These are phyloP conservation scores for Rhinichthys osculus DNA, from an alignment of 2,797 vertebrate genomes.

Conservation along the genomic window DNA sequence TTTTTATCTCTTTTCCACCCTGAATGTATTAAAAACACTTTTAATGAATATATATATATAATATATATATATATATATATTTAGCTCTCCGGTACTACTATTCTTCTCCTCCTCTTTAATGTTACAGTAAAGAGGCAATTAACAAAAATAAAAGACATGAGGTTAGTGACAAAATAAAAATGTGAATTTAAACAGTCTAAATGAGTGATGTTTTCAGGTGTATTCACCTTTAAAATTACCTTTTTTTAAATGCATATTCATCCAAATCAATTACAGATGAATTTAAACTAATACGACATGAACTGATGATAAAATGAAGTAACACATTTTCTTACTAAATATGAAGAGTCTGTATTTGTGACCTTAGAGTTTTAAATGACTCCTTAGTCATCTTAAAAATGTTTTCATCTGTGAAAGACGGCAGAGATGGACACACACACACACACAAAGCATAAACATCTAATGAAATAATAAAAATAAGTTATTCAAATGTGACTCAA, in stretches of 20 bases:
- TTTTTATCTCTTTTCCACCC: background rate
- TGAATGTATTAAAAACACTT: background rate
- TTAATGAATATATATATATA: no score
- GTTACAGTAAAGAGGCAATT: background rate
- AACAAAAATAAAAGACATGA: background rate
- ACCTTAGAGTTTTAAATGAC: background rate
- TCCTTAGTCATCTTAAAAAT: background rate
- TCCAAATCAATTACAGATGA: background rate
- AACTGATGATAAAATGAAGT: background rate
- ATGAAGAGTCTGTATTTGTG: background rate
- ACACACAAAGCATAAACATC: background rate
- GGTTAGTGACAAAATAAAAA: background rate
- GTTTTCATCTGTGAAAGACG: constrained; percentile 6
- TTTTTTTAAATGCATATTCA: background rate
- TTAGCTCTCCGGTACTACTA: background rate
- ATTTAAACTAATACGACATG: background rate
- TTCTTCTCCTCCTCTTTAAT: background rate
- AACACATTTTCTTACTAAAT: background rate
- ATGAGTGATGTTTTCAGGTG: background rate
- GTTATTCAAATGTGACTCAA: background rate
- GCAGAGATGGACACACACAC: background rate
- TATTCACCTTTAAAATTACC: background rate
- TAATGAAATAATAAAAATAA: background rate
- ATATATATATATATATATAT: no score
- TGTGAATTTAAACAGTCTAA: background rate